Evolutionary conservation across 2,113 vertebrate genomes (phyloP), one percentile per base, ranked within the genome.

Genomic region (Lethenteron reissneri): DNA sequence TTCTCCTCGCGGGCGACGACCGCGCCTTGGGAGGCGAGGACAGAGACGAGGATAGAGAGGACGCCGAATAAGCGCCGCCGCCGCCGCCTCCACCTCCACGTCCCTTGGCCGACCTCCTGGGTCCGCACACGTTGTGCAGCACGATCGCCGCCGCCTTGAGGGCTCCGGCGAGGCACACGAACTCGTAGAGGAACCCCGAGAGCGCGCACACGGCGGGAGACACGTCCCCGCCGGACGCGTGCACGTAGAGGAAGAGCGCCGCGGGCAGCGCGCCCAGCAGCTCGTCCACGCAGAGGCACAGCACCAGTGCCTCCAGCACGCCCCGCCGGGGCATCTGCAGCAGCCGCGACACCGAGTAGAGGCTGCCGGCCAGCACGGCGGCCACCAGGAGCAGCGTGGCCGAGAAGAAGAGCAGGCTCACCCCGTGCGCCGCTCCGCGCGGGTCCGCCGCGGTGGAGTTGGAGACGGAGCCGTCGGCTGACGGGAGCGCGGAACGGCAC

Each of bases 161-260:
- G 76, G 87, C 90, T 83, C 87, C 87, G 1, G 90, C 89, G 75
- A 95, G 80, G 9, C 89, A 91, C 76, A 95, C 92, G 78, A 91
- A 89, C 69, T 89, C 75, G 77, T 96, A 97, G 0, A 92, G 76
- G 60, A 91, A 82, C 1, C 88, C 94, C 1, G 90, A 86, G 59
- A 84, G 75, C 71, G 85, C 83, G 80, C 94, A 99, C 70, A 88
- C 76, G 72, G 77, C 80, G 10, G 83, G 79, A 41, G 41, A 41
- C 41, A 41, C 41, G 3, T 79, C 74, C 0, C 73, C 72, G 12
- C 76, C 74, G 0, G 73, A 68, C 11, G 82, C 81, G 78, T 89
- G 92, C 1, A 78, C 74, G 72, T 87, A 72, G 83, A 89, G 79
- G 78, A 92, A 91, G 70, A 95, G 78, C 69, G 83, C 83, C 69